phyloP scores from a whole-genome alignment of 2,113 vertebrate species.

The Galemys pyrenaicus region DNA sequence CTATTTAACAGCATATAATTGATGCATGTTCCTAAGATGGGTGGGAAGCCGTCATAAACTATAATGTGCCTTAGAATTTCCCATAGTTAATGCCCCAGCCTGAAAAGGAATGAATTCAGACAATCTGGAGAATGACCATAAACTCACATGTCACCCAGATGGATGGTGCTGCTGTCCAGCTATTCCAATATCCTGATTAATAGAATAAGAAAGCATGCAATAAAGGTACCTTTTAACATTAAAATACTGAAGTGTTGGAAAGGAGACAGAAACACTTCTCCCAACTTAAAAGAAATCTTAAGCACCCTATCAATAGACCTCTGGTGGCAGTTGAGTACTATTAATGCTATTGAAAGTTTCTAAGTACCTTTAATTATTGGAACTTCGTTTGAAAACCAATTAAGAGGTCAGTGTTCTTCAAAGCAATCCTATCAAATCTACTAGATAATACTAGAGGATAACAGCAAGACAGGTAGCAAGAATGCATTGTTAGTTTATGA shows the following conservation, averaged over 20 bases:
- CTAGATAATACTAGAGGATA: neutral
- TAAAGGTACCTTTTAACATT: neutral
- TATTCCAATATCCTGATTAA: neutral
- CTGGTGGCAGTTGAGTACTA: neutral
- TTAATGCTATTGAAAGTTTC: neutral
- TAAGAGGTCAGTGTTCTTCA: neutral
- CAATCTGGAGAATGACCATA: neutral
- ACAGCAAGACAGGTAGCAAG: neutral
- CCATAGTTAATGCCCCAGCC: neutral
- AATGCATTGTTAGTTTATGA: neutral
- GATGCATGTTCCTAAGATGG: neutral
- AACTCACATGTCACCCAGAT: neutral
- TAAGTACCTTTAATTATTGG: slow-evolving; percentile 33
- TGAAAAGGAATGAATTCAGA: neutral
- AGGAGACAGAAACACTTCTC: neutral
- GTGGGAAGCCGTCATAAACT: neutral
- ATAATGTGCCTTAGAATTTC: neutral
- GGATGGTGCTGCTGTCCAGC: neutral
- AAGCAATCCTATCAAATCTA: slow-evolving; percentile 17
- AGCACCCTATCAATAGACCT: neutral
- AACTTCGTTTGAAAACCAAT: slow-evolving; percentile 31
- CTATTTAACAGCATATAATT: neutral
- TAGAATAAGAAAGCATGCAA: neutral
- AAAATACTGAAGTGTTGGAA: neutral
- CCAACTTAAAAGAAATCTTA: slow-evolving; percentile 10